Base-by-base conservation (phyloP, 2,113 vertebrate species). In the Phalacrocorax brasilianus region DNA sequence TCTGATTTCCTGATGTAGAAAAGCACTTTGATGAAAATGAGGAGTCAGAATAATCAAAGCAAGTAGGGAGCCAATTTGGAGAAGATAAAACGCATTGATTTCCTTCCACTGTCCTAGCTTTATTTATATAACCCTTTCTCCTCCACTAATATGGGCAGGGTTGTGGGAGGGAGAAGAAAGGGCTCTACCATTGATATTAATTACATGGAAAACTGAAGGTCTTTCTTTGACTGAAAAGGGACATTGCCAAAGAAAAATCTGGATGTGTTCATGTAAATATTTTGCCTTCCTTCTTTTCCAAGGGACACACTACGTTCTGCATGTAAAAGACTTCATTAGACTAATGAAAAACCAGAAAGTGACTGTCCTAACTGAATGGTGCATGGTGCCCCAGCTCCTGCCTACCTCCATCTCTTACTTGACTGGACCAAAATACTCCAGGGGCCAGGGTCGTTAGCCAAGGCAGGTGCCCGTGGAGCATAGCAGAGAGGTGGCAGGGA, bases 391-490 rank as follows among this genome's bases (percentile, higher is more conserved):
- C 30, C 33, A 49, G 49, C 9, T 70, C 22, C 45, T 49, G 20
- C 40, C 63, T 50, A 24, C 18, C 23, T 61, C 44, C 20, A 2
- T 20, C 33, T 76, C 62, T 38, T 77, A 17, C 8, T 17, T 68
- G 52, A 38, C 45, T 53, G 84, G 33, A 47, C 14, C 0, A 3
- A 42, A 1, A 1, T 4, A 61, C 9, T 4, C 9, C 9, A n/a
- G 21, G 42, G 67, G 14, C 17, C 61, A 62, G 22, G 22, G 33
- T 38, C 4, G 1, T 49, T 59, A 56, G 21, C n/a, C 44, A n/a
- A 47, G 19, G 33, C 26, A 80, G 35, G 6, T 62, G 45, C 24
- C 35, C 27, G 12, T 16, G 40, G 30, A 75, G 26, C 10, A 47
- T 1, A 3, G 38, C 38, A 86, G 53, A 72, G 47, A 42, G 22